Evolutionary conservation across 2,888 invertebrate genomes (phyloP).

Genomic region (Morpho achilles): DNA sequence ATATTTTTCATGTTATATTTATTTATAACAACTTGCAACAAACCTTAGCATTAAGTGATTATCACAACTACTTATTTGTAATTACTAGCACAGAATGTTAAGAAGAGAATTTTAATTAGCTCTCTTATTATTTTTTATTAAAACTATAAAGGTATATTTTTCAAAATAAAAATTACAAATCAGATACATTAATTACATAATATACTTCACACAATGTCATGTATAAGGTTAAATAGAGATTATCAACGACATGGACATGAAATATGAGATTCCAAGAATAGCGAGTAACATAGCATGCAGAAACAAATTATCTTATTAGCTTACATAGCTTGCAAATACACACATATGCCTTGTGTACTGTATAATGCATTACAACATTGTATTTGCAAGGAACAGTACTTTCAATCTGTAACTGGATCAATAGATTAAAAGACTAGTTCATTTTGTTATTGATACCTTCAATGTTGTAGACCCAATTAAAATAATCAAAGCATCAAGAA

Average conservation of each 20-base stretch:
- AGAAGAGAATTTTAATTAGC: slow-evolving; percentile 40
- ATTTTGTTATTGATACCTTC: slow-evolving; percentile 39
- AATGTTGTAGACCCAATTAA: slow-evolving; percentile 33
- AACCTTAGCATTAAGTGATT: slow-evolving; percentile 59
- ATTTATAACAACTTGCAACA: slow-evolving; percentile 55
- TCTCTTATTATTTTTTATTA: slow-evolving; percentile 19
- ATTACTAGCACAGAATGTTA: slow-evolving; percentile 59
- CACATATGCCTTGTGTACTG: slow-evolving; percentile 25
- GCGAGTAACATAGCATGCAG: slow-evolving; percentile 19
- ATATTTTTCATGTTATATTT: slow-evolving; percentile 34
- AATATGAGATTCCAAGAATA: slow-evolving; percentile 42
- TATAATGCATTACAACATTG: neutral
- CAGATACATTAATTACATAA: slow-evolving; percentile 3
- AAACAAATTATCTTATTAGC: slow-evolving; percentile 20
- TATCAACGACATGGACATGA: slow-evolving; percentile 31
- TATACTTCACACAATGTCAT: slow-evolving; percentile 27
- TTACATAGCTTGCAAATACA: slow-evolving; percentile 12
- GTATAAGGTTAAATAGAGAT: slow-evolving; percentile 25
- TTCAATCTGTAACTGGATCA: slow-evolving; percentile 61
- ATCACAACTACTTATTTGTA: slow-evolving; percentile 58
- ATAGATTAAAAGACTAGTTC: slow-evolving; percentile 62
- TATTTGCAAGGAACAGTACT: slow-evolving; percentile 8
- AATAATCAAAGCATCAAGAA: slow-evolving; percentile 29
- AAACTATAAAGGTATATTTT: slow-evolving; percentile 15
- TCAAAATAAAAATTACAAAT: slow-evolving; percentile 14